phyloP scores from a whole-genome alignment of 2,888 invertebrate species.

The Scrobipalpa atriplicella region DNA sequence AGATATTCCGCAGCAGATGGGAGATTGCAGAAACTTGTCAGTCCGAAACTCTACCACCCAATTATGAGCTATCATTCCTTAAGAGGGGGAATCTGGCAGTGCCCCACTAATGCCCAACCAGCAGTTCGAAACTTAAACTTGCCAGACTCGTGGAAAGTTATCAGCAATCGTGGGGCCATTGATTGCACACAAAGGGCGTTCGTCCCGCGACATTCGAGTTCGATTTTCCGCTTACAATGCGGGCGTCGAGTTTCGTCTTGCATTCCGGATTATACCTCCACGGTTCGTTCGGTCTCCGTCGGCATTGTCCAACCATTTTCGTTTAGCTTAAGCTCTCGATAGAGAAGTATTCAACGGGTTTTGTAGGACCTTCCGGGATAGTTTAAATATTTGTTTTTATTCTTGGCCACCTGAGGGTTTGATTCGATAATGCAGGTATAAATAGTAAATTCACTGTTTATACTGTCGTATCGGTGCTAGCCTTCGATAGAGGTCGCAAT shows the following conservation, averaged over 20 bases:
- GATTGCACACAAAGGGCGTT: conserved; percentile 77
- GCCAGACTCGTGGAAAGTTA: conserved; percentile 58
- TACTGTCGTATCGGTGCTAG: no score
- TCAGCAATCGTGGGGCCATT: conserved; percentile 76
- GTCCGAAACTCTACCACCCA: conserved; percentile 4
- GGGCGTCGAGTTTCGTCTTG: conserved; percentile 72
- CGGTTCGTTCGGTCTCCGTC: conserved; percentile 60
- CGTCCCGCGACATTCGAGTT: conserved; percentile 74
- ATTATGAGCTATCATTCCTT: conserved; percentile 15
- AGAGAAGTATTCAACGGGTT: conserved; percentile 10
- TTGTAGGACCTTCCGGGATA: conserved; percentile 19
- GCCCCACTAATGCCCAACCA: conserved; percentile 43
- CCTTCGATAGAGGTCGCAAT: no score
- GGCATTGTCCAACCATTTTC: conserved; percentile 52
- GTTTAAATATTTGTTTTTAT: not conserved
- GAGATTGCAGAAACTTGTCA: not conserved
- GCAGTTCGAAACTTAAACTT: conserved; percentile 64
- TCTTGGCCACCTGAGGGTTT: not conserved
- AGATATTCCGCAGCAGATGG: not conserved
- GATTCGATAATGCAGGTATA: conserved; percentile 6
- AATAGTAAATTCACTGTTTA: not conserved
- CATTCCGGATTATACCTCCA: conserved; percentile 69
- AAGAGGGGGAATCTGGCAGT: conserved; percentile 38
- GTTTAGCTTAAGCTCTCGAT: conserved; percentile 42
- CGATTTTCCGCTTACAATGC: conserved; percentile 77